Evolutionary conservation across 35 echinoderm and acorn worm species (phyloP), one percentile per base, ranked within the genome.

Genomic region (Apostichopus parvimensis): DNA sequence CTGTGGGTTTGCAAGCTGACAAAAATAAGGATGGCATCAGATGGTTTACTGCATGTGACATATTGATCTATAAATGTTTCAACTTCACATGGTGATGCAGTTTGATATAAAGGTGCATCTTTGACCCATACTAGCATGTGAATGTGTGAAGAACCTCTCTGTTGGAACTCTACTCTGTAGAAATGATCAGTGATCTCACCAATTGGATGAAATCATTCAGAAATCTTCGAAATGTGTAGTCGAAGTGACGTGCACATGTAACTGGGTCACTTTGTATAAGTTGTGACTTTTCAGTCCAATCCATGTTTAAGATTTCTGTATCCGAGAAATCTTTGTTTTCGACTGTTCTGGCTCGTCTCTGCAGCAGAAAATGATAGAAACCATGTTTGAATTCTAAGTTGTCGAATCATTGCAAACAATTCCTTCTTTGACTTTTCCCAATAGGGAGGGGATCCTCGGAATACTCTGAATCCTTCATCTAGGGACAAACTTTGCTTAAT

Each of bases 141-240:
- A 24, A 93, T 87, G 53, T 93, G 92, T 77, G 92, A 83, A 15
- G 82, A 82, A 72, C 93, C 93, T 91, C 93, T 61, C 10, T 91
- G 79, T 62, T 94, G 93, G 17, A 94, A 94, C 83, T 94, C 93
- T 57, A 94, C 93, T 66, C 88, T 91, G 28, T 72, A 79, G 60
- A 94, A 94, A 53, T 86, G 54, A 65, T 94, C 93, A 53, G 60
- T 56, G 7, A 94, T 84, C 6, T 91, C 26, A 11, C 93, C 93
- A 22, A 91, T 87, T 79, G 89, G 93, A 58, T 78, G 65, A 94
- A 18, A 87, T 94, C 81, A 66, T 94, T 64, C 3, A 93, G 21
- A 57, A 93, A 93, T 52, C 21, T 76, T 8, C 59, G 85, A 79
- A 93, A 6, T 56, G 59, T 88, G 77, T 93, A 80, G 34, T 93